Conservation (phyloP, 2,113 vertebrate genomes). For the Dendrocopos noguchii region DNA sequence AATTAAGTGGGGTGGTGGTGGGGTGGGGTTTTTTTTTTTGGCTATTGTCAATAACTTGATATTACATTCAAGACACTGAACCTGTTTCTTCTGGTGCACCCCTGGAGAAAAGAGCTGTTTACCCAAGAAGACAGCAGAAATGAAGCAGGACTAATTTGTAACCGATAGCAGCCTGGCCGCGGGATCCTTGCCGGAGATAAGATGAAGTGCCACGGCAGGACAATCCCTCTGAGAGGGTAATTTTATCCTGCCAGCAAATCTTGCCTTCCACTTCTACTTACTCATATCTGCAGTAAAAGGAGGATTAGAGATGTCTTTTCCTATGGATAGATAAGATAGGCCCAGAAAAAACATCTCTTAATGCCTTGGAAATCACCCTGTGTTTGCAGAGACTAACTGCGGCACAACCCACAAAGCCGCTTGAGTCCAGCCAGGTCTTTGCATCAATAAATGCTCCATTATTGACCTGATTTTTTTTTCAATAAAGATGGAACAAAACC, state of each 20-base stretch:
- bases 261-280: neutral
- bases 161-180: neutral
- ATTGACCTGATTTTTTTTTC: too few relatives aligned
- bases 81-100: neutral
- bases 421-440: accelerated
- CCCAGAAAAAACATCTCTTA: neutral
- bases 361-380: neutral
- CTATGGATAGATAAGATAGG: accelerated
- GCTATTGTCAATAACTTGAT: neutral
- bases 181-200: neutral
- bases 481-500: too few relatives aligned
- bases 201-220: neutral
- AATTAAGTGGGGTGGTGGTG: neutral
- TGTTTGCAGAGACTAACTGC: accelerated
- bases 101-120: neutral
- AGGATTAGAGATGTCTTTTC: neutral
- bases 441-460: neutral
- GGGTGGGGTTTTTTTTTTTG: neutral
- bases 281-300: neutral
- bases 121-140: accelerated
- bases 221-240: neutral
- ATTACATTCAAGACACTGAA: neutral
- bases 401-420: neutral
- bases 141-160: neutral
- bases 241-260: neutral